Evolutionary conservation across 2,113 vertebrate genomes (phyloP), one percentile per base, ranked within the genome.

Genomic region (Sturnus vulgaris): DNA sequence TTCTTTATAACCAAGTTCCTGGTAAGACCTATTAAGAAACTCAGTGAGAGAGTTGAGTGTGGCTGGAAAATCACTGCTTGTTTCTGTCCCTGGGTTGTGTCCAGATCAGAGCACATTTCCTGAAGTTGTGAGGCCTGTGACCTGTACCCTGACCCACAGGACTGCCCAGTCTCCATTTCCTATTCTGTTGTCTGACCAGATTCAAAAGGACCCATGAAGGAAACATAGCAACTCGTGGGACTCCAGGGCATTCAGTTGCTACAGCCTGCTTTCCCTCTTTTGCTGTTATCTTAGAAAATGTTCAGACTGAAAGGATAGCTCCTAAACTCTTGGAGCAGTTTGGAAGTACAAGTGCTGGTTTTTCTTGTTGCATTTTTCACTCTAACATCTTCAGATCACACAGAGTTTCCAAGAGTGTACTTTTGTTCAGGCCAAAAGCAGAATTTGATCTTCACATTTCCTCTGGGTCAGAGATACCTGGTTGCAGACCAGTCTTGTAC

Each of bases 131-230:
- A 44, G 6, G 6, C 73, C 60, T n/a, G 1, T 49, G 22, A 27
- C 16, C 24, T 52, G 5, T n/a, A 28, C 22, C 5, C 15, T 4
- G 3, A 21, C 7, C 3, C 1, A 2, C 5, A 40, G 7, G 5
- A 12, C 22, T 3, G 2, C 11, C 4, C 4, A 20, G 18, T 78
- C 28, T 50, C 25, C 19, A 20, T n/a, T 52, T 78, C 31, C 28
- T 31, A 2, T 42, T 16, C 15, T 69, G 30, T 37, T 70, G 8
- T 35, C 40, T 72, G 52, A 70, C 22, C 22, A 25, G 4, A 28
- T 49, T 66, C 44, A 35, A 72, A 85, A 31, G 33, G 30, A 52
- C n/a, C 10, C 24, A 15, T 47, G 33, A 40, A 22, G 11, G 55
- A 66, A 79, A 39, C 5, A 9, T 1, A 50, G 50, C 30, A 75